A percentile compares a stretch with the other conserved stretches of the same genome.
Conservation (phyloP, 2,888 invertebrate species). For the Drosophila crucigera region DNA sequence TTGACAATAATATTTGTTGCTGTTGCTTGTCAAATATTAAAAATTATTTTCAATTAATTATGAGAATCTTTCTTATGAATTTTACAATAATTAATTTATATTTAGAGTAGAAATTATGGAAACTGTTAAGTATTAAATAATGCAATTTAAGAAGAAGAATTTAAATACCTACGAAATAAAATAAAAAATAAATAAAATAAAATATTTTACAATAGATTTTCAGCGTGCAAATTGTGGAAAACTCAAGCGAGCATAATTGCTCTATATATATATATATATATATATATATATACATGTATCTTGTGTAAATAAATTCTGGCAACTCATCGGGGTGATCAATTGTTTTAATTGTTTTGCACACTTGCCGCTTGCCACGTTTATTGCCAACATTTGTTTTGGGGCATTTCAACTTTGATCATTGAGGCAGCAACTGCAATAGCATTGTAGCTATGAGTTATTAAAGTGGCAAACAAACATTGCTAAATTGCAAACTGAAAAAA, state of each 20-base stretch:
- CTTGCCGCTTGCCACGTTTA: neutral
- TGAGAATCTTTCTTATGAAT: fast-evolving
- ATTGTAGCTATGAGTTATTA: slow-evolving; percentile 28
- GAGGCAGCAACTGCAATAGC: slow-evolving; percentile 16
- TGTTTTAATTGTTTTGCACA: slow-evolving; percentile 6
- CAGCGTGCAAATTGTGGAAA: neutral
- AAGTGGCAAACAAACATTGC: slow-evolving; percentile 34
- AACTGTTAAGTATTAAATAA: neutral
- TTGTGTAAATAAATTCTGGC: neutral
- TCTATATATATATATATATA: neutral
- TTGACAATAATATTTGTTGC: neutral
- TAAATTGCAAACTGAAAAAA: slow-evolving; percentile 20
- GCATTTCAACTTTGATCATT: slow-evolving; percentile 37
- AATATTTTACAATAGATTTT: neutral
- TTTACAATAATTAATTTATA: neutral
- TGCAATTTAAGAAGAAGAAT: too few relatives aligned
- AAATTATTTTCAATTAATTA: neutral
- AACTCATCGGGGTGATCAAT: neutral
- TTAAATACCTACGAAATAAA: too few relatives aligned
- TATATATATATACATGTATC: too few relatives aligned
- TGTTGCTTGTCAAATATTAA: neutral
- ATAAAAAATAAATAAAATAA: neutral
- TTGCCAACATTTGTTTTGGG: slow-evolving; percentile 5
- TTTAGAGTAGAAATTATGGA: neutral
- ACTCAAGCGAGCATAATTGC: neutral